phyloP scores from a whole-genome alignment of 2,888 invertebrate genomes.

The Harpagoxenus sublaevis region DNA sequence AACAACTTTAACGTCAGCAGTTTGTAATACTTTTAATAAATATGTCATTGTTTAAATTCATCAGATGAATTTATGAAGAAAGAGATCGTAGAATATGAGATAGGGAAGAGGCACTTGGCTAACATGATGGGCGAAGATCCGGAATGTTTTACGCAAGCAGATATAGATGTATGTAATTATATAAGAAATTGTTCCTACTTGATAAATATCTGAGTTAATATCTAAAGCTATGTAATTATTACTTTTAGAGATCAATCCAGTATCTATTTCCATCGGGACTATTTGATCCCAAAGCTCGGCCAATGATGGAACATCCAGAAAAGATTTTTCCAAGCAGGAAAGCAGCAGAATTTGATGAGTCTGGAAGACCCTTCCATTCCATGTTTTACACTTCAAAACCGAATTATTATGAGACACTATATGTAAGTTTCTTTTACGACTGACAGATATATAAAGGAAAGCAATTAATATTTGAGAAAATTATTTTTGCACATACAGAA shows the following conservation, averaged over 20 bases:
- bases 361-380: constrained; percentile 96
- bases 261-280: constrained; percentile 99
- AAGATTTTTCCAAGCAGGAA: constrained; percentile 94
- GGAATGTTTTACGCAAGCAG: constrained; percentile 94
- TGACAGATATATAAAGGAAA: background rate
- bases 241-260: constrained; percentile 92
- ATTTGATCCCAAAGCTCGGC: constrained; percentile 94
- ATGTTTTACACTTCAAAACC: constrained; percentile 97
- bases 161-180: constrained; percentile 93
- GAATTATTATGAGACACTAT: constrained; percentile 93
- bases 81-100: constrained; percentile 93
- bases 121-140: constrained; percentile 99
- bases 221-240: constrained; percentile 40
- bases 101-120: constrained; percentile 98
- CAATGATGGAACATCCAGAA: constrained; percentile 96
- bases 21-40: constrained; percentile 11
- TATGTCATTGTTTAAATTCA: constrained; percentile 54
- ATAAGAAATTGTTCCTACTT: background rate
- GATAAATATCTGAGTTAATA: constrained; percentile 5
- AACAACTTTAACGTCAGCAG: background rate
- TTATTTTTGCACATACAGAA: constrained; percentile 87
- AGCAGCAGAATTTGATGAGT: constrained; percentile 96
- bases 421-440: constrained; percentile 88
- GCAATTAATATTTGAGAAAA: background rate
- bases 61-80: constrained; percentile 93